Percentiles rank a stretch among this genome's conserved stretches.
phyloP scores from a whole-genome alignment of 1,140 invertebrate species.

The Nasonia longicornis region DNA sequence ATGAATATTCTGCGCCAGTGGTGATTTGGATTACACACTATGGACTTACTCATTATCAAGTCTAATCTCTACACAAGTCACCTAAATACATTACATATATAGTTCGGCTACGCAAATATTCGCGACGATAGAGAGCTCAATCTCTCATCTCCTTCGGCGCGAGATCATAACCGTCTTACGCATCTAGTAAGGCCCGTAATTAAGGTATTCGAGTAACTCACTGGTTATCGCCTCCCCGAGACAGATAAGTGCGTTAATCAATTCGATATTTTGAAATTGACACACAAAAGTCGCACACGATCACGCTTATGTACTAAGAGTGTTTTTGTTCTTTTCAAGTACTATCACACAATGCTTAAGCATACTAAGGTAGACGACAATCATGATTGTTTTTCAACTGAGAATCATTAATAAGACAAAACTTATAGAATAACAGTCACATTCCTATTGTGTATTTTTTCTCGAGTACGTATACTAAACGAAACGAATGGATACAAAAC shows the following conservation, averaged over 20 bases:
- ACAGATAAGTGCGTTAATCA: background rate
- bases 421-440: background rate
- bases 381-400: background rate
- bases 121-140: background rate
- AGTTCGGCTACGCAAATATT: conserved; percentile 14
- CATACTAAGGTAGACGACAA: background rate
- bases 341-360: background rate
- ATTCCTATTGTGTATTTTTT: background rate
- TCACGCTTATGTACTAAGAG: conserved; percentile 20
- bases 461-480: background rate
- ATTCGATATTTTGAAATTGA: conserved; percentile 6
- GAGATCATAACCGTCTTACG: conserved; percentile 52
- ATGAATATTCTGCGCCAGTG: background rate
- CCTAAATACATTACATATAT: conserved; percentile 10
- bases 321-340: background rate
- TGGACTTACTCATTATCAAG: background rate
- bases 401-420: background rate
- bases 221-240: conserved; percentile 50
- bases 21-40: background rate
- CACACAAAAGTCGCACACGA: conserved; percentile 23
- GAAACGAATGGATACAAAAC: background rate
- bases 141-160: conserved; percentile 17
- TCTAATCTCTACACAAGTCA: conserved; percentile 9
- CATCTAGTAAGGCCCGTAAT: conserved; percentile 60
- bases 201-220: conserved; percentile 52